phyloP scores from a whole-genome alignment of 1,140 invertebrate genomes.

The Aphelinus atriplicis region DNA sequence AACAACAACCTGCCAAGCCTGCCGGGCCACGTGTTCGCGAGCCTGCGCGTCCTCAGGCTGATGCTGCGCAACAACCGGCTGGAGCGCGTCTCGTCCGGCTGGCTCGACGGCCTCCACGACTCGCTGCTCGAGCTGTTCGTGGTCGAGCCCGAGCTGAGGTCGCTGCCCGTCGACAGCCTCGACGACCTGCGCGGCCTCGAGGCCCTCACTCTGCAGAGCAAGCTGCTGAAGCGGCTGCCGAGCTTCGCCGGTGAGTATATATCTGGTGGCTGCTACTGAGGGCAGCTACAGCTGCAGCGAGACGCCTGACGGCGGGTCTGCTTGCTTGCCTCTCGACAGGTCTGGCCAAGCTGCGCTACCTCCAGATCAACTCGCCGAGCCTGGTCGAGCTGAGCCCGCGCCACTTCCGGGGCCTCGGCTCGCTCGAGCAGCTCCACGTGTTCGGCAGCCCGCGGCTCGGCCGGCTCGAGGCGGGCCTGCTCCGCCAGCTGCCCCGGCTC shows the following conservation, averaged over 20 bases:
- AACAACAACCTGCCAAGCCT: conserved; percentile 85
- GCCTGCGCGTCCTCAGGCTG: conserved; percentile 77
- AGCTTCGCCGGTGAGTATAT: conserved; percentile 67
- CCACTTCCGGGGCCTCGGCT: conserved; percentile 77
- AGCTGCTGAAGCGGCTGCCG: conserved; percentile 77
- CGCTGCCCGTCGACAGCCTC: conserved; percentile 80
- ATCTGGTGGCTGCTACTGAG: too few species aligned
- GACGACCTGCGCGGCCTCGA: conserved; percentile 79
- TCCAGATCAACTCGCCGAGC: conserved; percentile 73
- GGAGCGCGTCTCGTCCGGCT: conserved; percentile 82
- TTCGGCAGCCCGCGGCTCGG: conserved; percentile 74
- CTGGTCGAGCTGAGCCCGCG: conserved; percentile 76
- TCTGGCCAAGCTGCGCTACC: conserved; percentile 71
- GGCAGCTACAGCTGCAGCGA: too few species aligned
- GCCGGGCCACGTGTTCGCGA: conserved; percentile 80
- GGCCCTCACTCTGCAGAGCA: conserved; percentile 82
- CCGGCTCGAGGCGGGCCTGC: conserved; percentile 76
- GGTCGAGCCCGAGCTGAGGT: conserved; percentile 82
- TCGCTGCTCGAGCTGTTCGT: conserved; percentile 83
- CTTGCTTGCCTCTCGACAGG: conserved; percentile 44
- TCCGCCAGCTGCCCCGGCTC: conserved; percentile 79
- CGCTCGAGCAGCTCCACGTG: conserved; percentile 79
- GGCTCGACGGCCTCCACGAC: conserved; percentile 80
- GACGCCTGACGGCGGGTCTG: too few species aligned
- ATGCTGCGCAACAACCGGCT: conserved; percentile 86